Conservation (phyloP, 2,888 invertebrate species). For the Acleris cristana region DNA sequence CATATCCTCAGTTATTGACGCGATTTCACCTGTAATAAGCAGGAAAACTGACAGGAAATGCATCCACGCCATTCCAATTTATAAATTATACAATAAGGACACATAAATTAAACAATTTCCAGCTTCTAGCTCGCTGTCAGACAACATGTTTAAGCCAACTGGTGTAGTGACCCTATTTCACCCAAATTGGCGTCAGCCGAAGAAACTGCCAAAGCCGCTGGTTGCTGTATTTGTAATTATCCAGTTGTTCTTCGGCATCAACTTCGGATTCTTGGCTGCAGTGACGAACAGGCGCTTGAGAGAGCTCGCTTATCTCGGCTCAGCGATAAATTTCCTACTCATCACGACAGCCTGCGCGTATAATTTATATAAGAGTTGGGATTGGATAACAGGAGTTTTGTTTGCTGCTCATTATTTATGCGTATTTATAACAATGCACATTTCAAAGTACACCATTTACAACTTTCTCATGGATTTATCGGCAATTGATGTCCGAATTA, state of each 20-base stretch:
- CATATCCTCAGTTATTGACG: too few relatives aligned
- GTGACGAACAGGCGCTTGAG: not conserved
- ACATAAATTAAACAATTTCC: too few relatives aligned
- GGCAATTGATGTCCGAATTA: not conserved
- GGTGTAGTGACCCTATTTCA: too few relatives aligned
- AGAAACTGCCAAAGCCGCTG: not conserved
- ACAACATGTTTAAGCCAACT: too few relatives aligned
- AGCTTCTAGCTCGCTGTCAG: too few relatives aligned
- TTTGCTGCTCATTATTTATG: not conserved
- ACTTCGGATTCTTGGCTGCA: not conserved
- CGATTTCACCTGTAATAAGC: too few relatives aligned
- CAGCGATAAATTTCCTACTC: not conserved
- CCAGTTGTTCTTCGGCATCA: not conserved
- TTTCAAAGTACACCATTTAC: not conserved
- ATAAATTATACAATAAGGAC: too few relatives aligned
- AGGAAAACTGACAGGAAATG: too few relatives aligned
- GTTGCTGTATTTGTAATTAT: not conserved
- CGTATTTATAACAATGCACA: not conserved
- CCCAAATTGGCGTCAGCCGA: not conserved
- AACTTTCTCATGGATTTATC: not conserved
- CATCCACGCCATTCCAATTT: too few relatives aligned
- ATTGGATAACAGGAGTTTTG: not conserved
- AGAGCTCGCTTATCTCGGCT: not conserved
- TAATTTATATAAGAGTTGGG: not conserved
- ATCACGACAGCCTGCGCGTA: not conserved